A percentile compares a stretch with the other conserved stretches of the same genome.
Evolutionary conservation across 92 coral and sea anemone genomes (phyloP).

Genomic region (Porites evermanni): DNA sequence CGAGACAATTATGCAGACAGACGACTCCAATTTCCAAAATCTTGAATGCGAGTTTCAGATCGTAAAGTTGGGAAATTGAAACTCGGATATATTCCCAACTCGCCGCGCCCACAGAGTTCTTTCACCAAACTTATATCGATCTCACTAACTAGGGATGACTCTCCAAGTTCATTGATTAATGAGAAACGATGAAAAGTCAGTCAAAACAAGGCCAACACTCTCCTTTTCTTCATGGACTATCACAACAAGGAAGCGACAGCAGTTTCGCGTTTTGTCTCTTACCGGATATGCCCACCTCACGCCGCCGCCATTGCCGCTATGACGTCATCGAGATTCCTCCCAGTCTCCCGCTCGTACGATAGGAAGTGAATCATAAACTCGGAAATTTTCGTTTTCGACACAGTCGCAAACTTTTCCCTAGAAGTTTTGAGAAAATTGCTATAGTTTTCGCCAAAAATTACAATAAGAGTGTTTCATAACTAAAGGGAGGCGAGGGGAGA

Average conservation of each 20-base stretch:
- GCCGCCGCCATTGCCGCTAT: constrained; percentile 81
- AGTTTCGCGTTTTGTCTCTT: constrained; percentile 8
- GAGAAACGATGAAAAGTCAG: not conserved
- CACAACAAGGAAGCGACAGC: constrained; percentile 26
- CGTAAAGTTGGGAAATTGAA: constrained; percentile 4
- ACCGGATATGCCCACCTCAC: constrained; percentile 85
- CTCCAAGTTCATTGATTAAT: not conserved
- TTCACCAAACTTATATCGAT: not conserved
- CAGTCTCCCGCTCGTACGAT: constrained; percentile 43
- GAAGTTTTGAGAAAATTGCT: too few relatives aligned
- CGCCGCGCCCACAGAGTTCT: constrained; percentile 41
- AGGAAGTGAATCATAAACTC: not conserved
- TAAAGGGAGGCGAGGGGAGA: too few relatives aligned
- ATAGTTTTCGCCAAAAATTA: too few relatives aligned
- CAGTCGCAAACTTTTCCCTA: not conserved
- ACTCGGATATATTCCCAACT: constrained; percentile 15
- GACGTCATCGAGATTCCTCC: constrained; percentile 63
- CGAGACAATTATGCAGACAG: constrained; percentile 13
- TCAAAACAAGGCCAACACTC: constrained; percentile 5
- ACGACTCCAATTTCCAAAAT: constrained; percentile 14
- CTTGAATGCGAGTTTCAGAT: not conserved
- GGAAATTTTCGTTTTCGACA: not conserved
- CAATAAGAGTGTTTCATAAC: too few relatives aligned
- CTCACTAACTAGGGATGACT: not conserved
- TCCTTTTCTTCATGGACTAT: constrained; percentile 10